Evolutionary conservation across 2,113 vertebrate species (phyloP), one percentile per base, ranked within the genome.

Genomic region (Datnioides undecimradiatus): DNA sequence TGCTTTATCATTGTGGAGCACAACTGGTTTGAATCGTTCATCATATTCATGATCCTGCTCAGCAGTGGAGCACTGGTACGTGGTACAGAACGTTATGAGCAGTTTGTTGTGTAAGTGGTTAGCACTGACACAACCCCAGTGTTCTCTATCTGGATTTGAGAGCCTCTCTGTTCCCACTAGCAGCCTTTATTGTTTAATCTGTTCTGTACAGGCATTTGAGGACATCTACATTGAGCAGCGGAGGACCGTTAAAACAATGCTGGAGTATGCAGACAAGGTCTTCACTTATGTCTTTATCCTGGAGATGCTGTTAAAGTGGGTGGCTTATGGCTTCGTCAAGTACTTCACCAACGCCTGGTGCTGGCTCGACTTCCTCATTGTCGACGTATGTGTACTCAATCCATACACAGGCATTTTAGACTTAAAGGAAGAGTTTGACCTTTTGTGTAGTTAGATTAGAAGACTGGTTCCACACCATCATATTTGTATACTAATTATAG

Each of bases 341-440:
- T 99, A 99, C 94, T 99, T 99, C 92, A 99, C 98, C 76, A 99
- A 99, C 80, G 98, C 98, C 1, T 99, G 98, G 98, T 99, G 98
- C 92, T 99, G 98, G 96, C 94, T 99, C 38, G 98, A 99, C 94
- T 99, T 99, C 92, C 94, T 99, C 76, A 99, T 99, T 75, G 98
- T 99, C 31, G 97, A 98, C 78, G 98, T 99, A 96, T 17, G 98
- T 98, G 94, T 89, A 79, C 13, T 21, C 31, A 31, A 11, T 45
- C 38, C 45, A 23, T 1, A 29, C 12, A 10, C 2, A 68, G 65
- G 21, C 10, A 0, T 12, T 40, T 52, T 19, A 23, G 33, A 52
- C 65, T 57, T 55, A 10, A 11, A 19, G 17, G 7, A 17, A 16
- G 6, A 19, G 46, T 38, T 27, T 25, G n/a, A 12, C n/a, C 6